phyloP scores from a whole-genome alignment of 1,140 invertebrate species.

The Diorhabda carinulata region DNA sequence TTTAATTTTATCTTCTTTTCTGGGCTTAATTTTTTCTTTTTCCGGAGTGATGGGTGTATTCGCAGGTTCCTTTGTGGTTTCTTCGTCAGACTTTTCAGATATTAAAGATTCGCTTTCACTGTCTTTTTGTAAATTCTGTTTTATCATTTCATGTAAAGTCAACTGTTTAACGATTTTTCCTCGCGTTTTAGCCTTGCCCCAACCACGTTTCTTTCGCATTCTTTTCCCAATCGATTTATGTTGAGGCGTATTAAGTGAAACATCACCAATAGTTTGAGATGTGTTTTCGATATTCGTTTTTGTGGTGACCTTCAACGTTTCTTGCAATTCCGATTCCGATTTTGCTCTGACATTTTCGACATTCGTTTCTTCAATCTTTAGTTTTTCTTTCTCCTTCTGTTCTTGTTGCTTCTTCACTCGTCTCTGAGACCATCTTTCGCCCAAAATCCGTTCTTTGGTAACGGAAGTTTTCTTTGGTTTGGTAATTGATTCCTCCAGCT shows the following conservation, averaged over 20 bases:
- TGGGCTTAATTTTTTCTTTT: slow-evolving; percentile 42
- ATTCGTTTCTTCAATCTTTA: slow-evolving; percentile 27
- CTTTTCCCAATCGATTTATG: slow-evolving; percentile 34
- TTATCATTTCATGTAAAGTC: slow-evolving; percentile 39
- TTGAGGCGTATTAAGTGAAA: slow-evolving; percentile 29
- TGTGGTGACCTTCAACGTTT: slow-evolving; percentile 4
- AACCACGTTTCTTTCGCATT: slow-evolving; percentile 44
- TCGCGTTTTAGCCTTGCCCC: slow-evolving; percentile 41
- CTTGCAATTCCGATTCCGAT: neutral
- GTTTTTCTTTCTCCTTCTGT: slow-evolving; percentile 33
- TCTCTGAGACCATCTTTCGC: slow-evolving; percentile 48
- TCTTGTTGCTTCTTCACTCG: slow-evolving; percentile 46
- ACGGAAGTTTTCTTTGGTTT: slow-evolving; percentile 22
- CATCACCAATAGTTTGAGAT: neutral
- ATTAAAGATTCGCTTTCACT: slow-evolving; percentile 42
- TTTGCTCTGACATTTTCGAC: slow-evolving; percentile 15
- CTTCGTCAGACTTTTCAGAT: slow-evolving; percentile 42
- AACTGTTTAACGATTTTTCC: slow-evolving; percentile 27
- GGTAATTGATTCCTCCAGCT: slow-evolving; percentile 12
- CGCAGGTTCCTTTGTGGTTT: slow-evolving; percentile 43
- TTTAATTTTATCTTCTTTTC: slow-evolving; percentile 52
- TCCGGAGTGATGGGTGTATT: slow-evolving; percentile 39
- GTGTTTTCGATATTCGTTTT: neutral
- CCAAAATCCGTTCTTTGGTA: slow-evolving; percentile 41
- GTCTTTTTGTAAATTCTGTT: slow-evolving; percentile 34